Evolutionary conservation across 2,888 invertebrate species (phyloP).

Genomic region (Cremastinae sp.): DNA sequence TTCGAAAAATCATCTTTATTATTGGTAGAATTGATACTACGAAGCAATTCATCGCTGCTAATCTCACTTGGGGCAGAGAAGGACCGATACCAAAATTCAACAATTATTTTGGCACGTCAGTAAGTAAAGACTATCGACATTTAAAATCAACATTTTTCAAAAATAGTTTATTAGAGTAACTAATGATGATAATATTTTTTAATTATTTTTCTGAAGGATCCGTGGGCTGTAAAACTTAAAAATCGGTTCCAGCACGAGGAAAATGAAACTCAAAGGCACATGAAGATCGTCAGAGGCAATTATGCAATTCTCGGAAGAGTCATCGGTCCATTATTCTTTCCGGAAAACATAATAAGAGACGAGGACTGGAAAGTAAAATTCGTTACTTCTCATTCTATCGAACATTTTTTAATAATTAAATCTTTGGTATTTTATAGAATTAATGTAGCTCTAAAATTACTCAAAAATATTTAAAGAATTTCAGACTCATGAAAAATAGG

Average conservation of each 20-base stretch:
- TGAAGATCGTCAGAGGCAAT: slow-evolving; percentile 66
- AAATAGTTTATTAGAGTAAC: too few relatives aligned
- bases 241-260: slow-evolving; percentile 61
- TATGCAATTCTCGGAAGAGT: slow-evolving; percentile 72
- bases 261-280: slow-evolving; percentile 55
- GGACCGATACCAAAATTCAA: slow-evolving; percentile 60
- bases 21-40: slow-evolving; percentile 73
- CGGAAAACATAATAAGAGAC: slow-evolving; percentile 66
- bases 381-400: neutral
- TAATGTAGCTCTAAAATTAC: neutral
- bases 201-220: slow-evolving; percentile 64
- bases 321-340: slow-evolving; percentile 71
- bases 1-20: too few relatives aligned
- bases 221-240: slow-evolving; percentile 65
- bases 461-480: slow-evolving; percentile 63
- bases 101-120: too few relatives aligned
- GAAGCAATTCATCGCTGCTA: slow-evolving; percentile 71
- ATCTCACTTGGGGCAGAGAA: slow-evolving; percentile 73
- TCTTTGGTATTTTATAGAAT: neutral
- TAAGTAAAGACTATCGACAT: neutral
- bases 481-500: slow-evolving; percentile 71
- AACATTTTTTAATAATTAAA: neutral
- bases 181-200: too few relatives aligned
- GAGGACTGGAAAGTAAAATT: slow-evolving; percentile 68
- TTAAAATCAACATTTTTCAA: too few relatives aligned